Evolutionary conservation across 1,140 invertebrate genomes (phyloP).

Genomic region (Hycleus cichorii): DNA sequence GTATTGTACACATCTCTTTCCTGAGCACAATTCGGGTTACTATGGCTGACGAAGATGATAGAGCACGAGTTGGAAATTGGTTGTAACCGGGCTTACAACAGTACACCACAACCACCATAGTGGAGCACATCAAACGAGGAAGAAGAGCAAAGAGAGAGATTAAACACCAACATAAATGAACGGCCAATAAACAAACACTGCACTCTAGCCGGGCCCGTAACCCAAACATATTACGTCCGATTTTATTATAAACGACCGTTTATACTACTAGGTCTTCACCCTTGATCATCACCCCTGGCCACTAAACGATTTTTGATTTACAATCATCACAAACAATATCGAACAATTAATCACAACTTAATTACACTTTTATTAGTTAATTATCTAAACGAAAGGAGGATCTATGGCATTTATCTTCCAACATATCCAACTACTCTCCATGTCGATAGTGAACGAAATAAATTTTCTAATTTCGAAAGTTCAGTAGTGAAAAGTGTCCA

Average conservation of each 20-base stretch:
- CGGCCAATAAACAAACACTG: constrained; percentile 31
- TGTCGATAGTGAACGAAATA: no score
- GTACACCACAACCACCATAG: constrained; percentile 11
- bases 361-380: no score
- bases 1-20: constrained; percentile 10
- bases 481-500: neutral
- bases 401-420: no score
- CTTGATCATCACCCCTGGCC: no score
- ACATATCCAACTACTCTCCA: no score
- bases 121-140: neutral
- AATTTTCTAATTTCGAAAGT: no score
- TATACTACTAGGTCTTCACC: neutral
- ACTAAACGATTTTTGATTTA: no score
- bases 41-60: constrained; percentile 11
- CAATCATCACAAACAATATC: no score
- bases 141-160: constrained; percentile 22
- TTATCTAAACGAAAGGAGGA: no score
- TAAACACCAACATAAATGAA: constrained; percentile 33
- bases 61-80: constrained; percentile 17
- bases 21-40: neutral
- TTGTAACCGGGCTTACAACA: constrained; percentile 13
- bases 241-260: constrained; percentile 13
- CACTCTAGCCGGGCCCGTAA: constrained; percentile 17
- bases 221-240: constrained; percentile 18
- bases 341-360: no score